These are phyloP conservation scores for Craterocephalus amniculus DNA, from an alignment of 2,797 vertebrate species.

Conservation along the genomic window DNA sequence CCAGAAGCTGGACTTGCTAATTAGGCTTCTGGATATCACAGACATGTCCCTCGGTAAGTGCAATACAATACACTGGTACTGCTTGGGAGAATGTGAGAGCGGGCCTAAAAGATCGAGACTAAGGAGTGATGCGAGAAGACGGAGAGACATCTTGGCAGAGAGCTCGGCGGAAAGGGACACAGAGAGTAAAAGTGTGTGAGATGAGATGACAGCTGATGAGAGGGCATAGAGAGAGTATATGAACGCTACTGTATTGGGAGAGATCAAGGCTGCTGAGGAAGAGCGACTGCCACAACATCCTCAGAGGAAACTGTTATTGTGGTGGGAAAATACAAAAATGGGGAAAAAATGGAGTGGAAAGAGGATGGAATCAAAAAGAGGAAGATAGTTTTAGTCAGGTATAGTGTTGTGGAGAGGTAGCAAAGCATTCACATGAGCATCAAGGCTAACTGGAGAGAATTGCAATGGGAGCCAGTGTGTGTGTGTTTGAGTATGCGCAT, in stretches of 20 bases:
- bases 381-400: constrained; percentile 55
- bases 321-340: constrained; percentile 9
- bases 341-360: constrained; percentile 29
- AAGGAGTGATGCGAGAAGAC: constrained; percentile 39
- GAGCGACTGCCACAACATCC: constrained; percentile 48
- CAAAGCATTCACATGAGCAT: constrained; percentile 53
- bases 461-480: constrained; percentile 55
- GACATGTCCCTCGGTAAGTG: constrained; percentile 76
- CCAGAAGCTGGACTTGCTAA: constrained; percentile 83
- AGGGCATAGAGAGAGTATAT: constrained; percentile 37
- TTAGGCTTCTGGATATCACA: constrained; percentile 83
- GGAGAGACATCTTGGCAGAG: constrained; percentile 47
- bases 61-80: constrained; percentile 67
- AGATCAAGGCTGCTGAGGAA: constrained; percentile 49
- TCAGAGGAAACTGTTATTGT: constrained; percentile 52
- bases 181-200: constrained; percentile 29
- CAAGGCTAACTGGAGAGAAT: constrained; percentile 62
- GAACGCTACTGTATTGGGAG: constrained; percentile 51
- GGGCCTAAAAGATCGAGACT: constrained; percentile 17
- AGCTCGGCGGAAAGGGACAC: constrained; percentile 30
- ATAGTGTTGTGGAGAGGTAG: constrained; percentile 50
- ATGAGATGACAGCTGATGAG: constrained; percentile 61
- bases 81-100: constrained; percentile 40
- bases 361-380: constrained; percentile 47
- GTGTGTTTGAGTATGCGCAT: constrained; percentile 33